Base-by-base conservation (phyloP, 2,888 invertebrate genomes). In the Camponotus fellah region DNA sequence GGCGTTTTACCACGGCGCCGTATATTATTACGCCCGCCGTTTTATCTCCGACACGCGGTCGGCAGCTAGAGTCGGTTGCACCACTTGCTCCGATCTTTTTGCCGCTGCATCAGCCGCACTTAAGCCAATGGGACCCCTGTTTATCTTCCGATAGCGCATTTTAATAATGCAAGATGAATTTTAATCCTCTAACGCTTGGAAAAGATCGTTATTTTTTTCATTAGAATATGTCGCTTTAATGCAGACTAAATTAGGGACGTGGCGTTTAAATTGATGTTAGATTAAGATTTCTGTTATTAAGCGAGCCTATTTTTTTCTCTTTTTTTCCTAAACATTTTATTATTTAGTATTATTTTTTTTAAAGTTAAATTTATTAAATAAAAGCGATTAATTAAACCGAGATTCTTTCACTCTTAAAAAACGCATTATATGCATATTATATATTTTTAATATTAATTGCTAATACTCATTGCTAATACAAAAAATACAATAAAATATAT, bases 21-120 rank as follows among this genome's bases (percentile, higher is more conserved):
- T 89, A 87, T 87, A 86, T 91, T 90, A 89, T 87, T 88, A 86
- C 82, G 66, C 56, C 56, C 77, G 84, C 72, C 58, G 84, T 75
- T 82, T 83, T 79, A 77, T 68, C 79, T 80, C 71, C 60, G 60
- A 68, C 58, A 43, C 43, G 62, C 43, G 58, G 43, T 71, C 62
- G 58, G 75, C 60, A 83, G 82, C 72, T 58, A 72, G 88, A 79
- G 83, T 65, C 71, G 49, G 40, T 14, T 32, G 64, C 84, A 76
- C 71, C 66, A 58, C 43, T 69, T 71, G 71, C 12, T 53, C 56
- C 40, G n/a, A n/a, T 26, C 17, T 77, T 77, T 77, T 60, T 56
- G 75, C 64, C n/a, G n/a, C 10, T 46, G 37, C 43, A 6, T 14
- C 17, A 46, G 14, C 46, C 37, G 37, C 43, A 9, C 56, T 77